A percentile compares a stretch with the other conserved stretches of the same genome.
Conservation (phyloP, 53 echinoderm and acorn worm species). For the Actinopyga echinites region DNA sequence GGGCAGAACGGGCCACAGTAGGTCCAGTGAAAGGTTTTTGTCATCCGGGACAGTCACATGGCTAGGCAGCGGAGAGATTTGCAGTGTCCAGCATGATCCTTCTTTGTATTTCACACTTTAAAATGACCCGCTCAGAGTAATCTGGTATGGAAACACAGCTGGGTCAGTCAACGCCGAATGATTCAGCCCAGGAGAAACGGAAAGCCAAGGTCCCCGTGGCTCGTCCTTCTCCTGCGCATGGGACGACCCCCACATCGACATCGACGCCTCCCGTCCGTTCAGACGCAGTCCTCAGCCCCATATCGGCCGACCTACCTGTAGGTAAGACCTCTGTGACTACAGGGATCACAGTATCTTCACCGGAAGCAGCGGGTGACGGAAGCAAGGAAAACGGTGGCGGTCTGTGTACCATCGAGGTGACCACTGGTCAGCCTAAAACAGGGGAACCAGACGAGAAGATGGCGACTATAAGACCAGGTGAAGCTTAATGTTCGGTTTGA, state of each 20-base stretch:
- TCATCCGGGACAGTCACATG: too few relatives aligned
- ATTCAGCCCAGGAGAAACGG: constrained; percentile 1
- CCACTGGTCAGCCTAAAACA: background rate
- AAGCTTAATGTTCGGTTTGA: background rate
- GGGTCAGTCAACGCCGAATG: constrained; percentile 26
- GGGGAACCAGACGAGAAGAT: background rate
- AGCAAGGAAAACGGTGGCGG: background rate
- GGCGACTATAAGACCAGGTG: constrained; percentile 27
- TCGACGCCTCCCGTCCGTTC: constrained; percentile 7
- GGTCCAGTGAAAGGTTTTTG: too few relatives aligned
- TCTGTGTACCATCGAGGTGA: background rate
- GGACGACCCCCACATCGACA: constrained; percentile 28
- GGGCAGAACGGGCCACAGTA: too few relatives aligned
- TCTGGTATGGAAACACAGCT: constrained; percentile 32
- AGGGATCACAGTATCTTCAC: background rate
- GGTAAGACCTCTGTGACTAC: constrained; percentile 5
- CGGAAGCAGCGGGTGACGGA: background rate
- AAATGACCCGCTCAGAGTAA: background rate
- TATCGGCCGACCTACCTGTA: constrained; percentile 18
- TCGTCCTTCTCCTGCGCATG: constrained; percentile 19
- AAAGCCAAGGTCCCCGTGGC: constrained; percentile 17
- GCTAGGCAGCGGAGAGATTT: too few relatives aligned
- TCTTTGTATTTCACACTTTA: too few relatives aligned
- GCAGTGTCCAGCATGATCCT: too few relatives aligned
- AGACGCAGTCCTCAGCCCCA: constrained; percentile 25